Evolutionary conservation across 2,888 invertebrate species (phyloP).

Genomic region (Vesta saturnalis): DNA sequence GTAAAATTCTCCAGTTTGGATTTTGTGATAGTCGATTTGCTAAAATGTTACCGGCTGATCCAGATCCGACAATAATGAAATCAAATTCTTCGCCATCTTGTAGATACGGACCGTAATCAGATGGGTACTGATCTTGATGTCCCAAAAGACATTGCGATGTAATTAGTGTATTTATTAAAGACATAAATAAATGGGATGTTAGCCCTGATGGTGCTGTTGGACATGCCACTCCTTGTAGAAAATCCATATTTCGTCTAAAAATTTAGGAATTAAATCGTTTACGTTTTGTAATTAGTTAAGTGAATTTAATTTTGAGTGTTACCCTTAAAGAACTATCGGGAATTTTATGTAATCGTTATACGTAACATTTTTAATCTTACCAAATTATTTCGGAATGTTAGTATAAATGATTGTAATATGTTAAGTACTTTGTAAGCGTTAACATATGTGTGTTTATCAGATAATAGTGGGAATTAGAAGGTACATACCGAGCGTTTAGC

Average conservation of each 20-base stretch:
- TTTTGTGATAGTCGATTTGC: slow-evolving; percentile 62
- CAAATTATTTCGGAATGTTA: too few species aligned
- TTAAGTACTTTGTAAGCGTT: too few species aligned
- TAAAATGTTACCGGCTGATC: slow-evolving; percentile 64
- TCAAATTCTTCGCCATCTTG: slow-evolving; percentile 67
- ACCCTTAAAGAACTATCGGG: too few species aligned
- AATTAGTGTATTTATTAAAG: slow-evolving; percentile 69
- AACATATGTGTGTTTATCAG: too few species aligned
- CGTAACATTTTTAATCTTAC: too few species aligned
- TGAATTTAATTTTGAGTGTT: background rate
- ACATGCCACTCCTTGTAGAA: background rate
- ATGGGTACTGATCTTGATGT: slow-evolving; percentile 44
- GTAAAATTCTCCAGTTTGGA: slow-evolving; percentile 55
- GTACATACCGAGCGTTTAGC: too few species aligned
- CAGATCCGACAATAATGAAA: slow-evolving; percentile 64
- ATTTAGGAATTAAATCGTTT: slow-evolving; percentile 35
- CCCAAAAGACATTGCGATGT: slow-evolving; percentile 69
- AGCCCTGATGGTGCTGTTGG: background rate
- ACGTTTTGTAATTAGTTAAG: background rate
- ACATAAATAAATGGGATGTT: slow-evolving; percentile 64
- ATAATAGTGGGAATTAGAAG: too few species aligned
- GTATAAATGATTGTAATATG: too few species aligned
- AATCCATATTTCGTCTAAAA: slow-evolving; percentile 41
- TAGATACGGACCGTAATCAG: slow-evolving; percentile 44
- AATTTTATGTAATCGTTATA: too few species aligned